These are phyloP conservation scores for Turdus rufiventris DNA, from an alignment of 2,113 vertebrate species.

Conservation along the genomic window DNA sequence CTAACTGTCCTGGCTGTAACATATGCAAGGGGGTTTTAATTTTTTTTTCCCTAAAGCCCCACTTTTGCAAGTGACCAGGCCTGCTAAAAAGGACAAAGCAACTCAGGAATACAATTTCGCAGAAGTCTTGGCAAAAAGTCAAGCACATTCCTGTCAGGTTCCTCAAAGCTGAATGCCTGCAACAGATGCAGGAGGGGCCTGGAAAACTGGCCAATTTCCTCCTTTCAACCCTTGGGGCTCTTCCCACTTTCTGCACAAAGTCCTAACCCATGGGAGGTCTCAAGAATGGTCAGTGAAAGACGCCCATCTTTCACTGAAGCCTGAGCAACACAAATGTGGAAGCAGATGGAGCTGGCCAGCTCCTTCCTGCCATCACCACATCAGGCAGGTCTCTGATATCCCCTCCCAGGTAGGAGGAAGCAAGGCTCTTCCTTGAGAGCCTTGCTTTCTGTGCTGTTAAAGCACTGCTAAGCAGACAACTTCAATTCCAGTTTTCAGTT, in stretches of 20 bases:
- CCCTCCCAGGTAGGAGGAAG: background rate
- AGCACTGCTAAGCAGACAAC: background rate
- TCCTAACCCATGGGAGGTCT: rapidly evolving
- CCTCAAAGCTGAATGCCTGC: background rate
- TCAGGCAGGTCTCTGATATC: background rate
- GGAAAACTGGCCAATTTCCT: background rate
- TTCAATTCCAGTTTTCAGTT: background rate
- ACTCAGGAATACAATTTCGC: background rate
- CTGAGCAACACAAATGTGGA: rapidly evolving
- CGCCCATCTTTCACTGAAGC: background rate
- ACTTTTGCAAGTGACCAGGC: background rate
- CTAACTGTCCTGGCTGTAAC: background rate
- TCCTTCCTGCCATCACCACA: rapidly evolving
- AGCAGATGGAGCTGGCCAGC: background rate
- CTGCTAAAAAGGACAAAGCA: background rate
- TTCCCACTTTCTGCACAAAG: background rate
- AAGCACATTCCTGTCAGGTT: background rate
- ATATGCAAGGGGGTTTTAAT: background rate
- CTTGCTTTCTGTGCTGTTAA: background rate
- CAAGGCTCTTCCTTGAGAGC: background rate
- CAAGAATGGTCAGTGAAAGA: rapidly evolving
- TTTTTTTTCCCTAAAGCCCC: background rate
- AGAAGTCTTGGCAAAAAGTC: background rate
- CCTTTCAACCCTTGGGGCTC: background rate
- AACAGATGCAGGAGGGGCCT: background rate